These are phyloP conservation scores for Diphyllodes magnificus DNA, from an alignment of 2,113 vertebrate genomes.

Conservation along the genomic window DNA sequence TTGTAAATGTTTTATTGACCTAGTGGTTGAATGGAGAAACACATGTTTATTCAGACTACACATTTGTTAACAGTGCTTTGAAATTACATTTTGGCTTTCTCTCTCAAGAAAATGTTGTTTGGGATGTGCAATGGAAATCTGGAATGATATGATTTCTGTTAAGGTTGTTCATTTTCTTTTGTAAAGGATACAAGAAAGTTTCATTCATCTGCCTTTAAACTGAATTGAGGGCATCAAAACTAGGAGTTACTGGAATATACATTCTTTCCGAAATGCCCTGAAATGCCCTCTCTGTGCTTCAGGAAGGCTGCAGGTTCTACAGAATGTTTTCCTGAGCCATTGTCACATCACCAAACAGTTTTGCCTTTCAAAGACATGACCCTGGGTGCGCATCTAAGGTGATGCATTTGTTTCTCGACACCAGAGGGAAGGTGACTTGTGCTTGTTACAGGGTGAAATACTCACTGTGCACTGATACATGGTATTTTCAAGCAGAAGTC, in stretches of 20 bases:
- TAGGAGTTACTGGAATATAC: not conserved
- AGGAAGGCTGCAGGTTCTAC: not conserved
- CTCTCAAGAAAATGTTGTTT: not conserved
- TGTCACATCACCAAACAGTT: not conserved
- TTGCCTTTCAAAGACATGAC: not conserved
- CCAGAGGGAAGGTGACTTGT: not conserved
- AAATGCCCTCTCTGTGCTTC: not conserved
- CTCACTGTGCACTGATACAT: not conserved
- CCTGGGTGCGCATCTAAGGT: not conserved
- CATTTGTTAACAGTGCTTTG: slow-evolving; percentile 26
- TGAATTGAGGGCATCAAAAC: not conserved
- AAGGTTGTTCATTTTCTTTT: not conserved
- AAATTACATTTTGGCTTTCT: not conserved
- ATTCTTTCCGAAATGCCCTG: not conserved
- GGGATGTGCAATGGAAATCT: not conserved
- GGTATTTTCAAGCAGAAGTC: not conserved
- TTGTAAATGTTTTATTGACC: slow-evolving; percentile 13
- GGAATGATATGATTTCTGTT: not conserved
- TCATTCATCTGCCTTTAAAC: not conserved
- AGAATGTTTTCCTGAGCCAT: not conserved
- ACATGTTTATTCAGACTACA: not conserved
- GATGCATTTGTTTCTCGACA: not conserved
- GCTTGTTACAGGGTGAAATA: not conserved
- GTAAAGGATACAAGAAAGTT: not conserved
- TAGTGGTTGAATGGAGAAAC: not conserved